A percentile compares a stretch with the other conserved stretches of the same genome.
Conservation (phyloP, 2,797 vertebrate species). For the Antennarius maculatus region DNA sequence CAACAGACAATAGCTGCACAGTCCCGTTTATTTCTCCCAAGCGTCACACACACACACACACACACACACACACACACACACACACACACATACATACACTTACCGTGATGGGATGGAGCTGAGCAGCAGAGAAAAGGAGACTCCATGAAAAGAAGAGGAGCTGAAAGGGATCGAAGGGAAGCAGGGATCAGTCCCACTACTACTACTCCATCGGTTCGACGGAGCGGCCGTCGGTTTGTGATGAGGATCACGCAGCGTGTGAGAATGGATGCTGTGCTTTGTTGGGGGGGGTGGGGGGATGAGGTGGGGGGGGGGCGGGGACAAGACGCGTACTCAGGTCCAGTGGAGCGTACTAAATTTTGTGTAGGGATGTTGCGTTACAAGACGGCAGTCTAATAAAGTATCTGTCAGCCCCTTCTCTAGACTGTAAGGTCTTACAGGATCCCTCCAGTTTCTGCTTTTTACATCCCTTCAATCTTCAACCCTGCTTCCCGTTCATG, state of each 20-base stretch:
- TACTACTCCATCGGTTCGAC: slow-evolving; percentile 61
- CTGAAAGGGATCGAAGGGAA: slow-evolving; percentile 21
- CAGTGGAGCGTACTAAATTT: slow-evolving; percentile 60
- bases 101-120: slow-evolving; percentile 71
- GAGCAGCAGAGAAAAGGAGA: slow-evolving; percentile 59
- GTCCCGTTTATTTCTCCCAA: slow-evolving; percentile 33
- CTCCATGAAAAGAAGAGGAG: slow-evolving; percentile 67
- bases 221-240: slow-evolving; percentile 53
- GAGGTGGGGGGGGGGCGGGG: slow-evolving; percentile 74
- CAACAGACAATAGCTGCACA: slow-evolving; percentile 80
- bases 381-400: slow-evolving; percentile 27
- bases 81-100: slow-evolving; percentile 52
- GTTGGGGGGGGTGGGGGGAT: slow-evolving; percentile 15
- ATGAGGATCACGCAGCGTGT: slow-evolving; percentile 72
- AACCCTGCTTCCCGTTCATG: slow-evolving; percentile 17
- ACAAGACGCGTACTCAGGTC: slow-evolving; percentile 54
- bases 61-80: slow-evolving; percentile 7
- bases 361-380: slow-evolving; percentile 57
- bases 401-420: slow-evolving; percentile 18
- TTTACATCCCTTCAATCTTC: not conserved
- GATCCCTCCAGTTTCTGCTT: not conserved
- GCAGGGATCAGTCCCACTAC: slow-evolving; percentile 58
- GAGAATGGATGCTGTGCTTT: slow-evolving; percentile 70
- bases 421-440: slow-evolving; percentile 10
- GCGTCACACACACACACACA: slow-evolving; percentile 8